These are phyloP conservation scores for Luehdorfia chinensis DNA, from an alignment of 1,140 invertebrate genomes.

Conservation along the genomic window DNA sequence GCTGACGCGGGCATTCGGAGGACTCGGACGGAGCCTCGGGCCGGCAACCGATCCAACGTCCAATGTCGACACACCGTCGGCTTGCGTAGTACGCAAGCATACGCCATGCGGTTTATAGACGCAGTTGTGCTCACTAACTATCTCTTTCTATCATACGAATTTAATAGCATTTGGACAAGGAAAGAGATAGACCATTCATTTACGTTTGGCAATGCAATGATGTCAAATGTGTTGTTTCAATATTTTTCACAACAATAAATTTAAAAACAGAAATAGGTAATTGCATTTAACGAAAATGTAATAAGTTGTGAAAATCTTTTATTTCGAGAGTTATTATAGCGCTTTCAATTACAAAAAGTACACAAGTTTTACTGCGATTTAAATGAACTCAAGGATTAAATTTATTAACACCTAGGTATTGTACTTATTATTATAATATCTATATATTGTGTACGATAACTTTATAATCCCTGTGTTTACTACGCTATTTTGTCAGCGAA, in stretches of 20 bases:
- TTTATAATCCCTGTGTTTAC: too few species aligned
- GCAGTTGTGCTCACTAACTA: slow-evolving; percentile 23
- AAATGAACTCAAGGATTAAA: too few species aligned
- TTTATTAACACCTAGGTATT: too few species aligned
- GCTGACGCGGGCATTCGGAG: slow-evolving; percentile 36
- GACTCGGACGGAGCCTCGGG: slow-evolving; percentile 59
- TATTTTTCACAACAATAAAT: slow-evolving; percentile 62
- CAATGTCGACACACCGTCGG: slow-evolving; percentile 75
- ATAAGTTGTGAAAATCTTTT: slow-evolving; percentile 37
- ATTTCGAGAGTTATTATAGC: slow-evolving; percentile 22
- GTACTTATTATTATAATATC: too few species aligned
- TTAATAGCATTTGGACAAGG: slow-evolving; percentile 33
- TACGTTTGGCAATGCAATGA: slow-evolving; percentile 70
- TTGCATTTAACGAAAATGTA: slow-evolving; percentile 35
- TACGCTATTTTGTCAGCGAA: too few species aligned
- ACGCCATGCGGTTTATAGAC: slow-evolving; percentile 61
- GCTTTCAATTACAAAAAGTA: background rate
- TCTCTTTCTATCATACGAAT: slow-evolving; percentile 42
- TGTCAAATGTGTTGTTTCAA: slow-evolving; percentile 61
- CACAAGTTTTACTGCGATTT: too few species aligned
- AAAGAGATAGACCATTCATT: slow-evolving; percentile 68
- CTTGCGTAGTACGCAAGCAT: slow-evolving; percentile 73
- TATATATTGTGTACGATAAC: too few species aligned
- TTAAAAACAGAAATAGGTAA: slow-evolving; percentile 42
- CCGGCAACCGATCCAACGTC: slow-evolving; percentile 71